Evolutionary conservation across 2,113 vertebrate species (phyloP).

Genomic region (Ageneiosus marmoratus): DNA sequence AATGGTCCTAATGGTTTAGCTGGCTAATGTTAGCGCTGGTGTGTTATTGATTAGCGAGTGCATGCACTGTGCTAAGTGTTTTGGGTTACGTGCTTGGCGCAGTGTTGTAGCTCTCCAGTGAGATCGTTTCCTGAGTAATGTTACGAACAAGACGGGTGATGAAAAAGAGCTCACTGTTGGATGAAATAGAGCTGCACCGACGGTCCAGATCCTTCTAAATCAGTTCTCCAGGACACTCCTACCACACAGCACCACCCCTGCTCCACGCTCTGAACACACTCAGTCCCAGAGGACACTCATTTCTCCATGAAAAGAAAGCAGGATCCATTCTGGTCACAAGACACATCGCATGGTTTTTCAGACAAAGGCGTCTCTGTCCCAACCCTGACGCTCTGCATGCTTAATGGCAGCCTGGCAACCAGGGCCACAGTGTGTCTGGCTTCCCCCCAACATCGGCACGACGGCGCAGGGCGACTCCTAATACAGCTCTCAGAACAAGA

Average conservation of each 20-base stretch:
- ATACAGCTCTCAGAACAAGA: not conserved
- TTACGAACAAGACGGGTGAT: not conserved
- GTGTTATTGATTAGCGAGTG: slow-evolving; percentile 31
- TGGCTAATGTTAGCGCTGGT: not conserved
- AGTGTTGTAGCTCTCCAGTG: not conserved
- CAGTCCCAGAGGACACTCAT: slow-evolving; percentile 31
- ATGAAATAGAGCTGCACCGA: slow-evolving; percentile 21
- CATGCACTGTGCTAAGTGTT: slow-evolving; percentile 12
- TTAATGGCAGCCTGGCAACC: slow-evolving; percentile 47
- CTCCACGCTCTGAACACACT: slow-evolving; percentile 21
- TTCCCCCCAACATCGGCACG: not conserved
- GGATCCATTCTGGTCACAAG: slow-evolving; percentile 67
- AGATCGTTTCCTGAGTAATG: slow-evolving; percentile 11
- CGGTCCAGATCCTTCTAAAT: slow-evolving; percentile 17
- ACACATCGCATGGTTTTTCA: slow-evolving; percentile 58
- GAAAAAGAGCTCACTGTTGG: slow-evolving; percentile 12
- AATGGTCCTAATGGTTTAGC: not conserved
- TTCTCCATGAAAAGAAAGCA: slow-evolving; percentile 61
- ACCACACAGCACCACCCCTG: slow-evolving; percentile 12
- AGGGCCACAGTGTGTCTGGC: slow-evolving; percentile 27
- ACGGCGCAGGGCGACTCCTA: slow-evolving; percentile 6
- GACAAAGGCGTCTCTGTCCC: slow-evolving; percentile 75
- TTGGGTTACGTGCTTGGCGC: slow-evolving; percentile 8
- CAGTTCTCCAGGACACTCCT: not conserved
- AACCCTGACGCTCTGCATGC: slow-evolving; percentile 40